These are phyloP conservation scores for Scophthalmus maximus DNA, from an alignment of 2,113 vertebrate species.

Conservation along the genomic window DNA sequence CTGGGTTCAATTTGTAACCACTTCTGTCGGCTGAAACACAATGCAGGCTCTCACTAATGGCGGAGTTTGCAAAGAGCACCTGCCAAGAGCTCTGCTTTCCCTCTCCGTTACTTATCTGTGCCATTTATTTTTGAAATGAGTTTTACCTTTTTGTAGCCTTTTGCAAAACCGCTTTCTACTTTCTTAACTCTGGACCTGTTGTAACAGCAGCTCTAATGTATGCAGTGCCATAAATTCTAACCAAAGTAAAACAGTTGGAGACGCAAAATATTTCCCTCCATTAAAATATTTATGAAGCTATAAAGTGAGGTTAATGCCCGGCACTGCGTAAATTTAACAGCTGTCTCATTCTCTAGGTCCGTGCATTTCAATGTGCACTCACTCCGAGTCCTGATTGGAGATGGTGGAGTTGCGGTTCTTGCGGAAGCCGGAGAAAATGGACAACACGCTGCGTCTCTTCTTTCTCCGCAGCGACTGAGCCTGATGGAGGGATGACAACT, in stretches of 20 bases:
- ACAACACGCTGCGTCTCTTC: constrained; percentile 82
- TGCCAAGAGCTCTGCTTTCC: neutral
- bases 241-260: constrained; percentile 36
- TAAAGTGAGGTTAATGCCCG: constrained; percentile 43
- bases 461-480: constrained; percentile 82
- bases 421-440: constrained; percentile 84
- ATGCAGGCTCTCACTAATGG: neutral
- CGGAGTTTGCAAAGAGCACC: neutral
- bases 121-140: neutral
- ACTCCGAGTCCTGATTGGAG: constrained; percentile 79
- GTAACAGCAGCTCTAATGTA: constrained; percentile 28
- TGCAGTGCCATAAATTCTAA: constrained; percentile 11
- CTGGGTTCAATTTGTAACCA: constrained; percentile 10
- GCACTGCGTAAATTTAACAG: constrained; percentile 41
- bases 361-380: constrained; percentile 51
- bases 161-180: neutral
- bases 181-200: neutral
- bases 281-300: constrained; percentile 65
- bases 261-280: constrained; percentile 46
- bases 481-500: constrained; percentile 82
- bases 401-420: constrained; percentile 83
- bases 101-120: constrained; percentile 3
- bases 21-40: constrained; percentile 16
- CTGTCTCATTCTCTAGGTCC: constrained; percentile 31
- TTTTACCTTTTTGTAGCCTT: neutral